Conservation (phyloP, 2,888 invertebrate genomes). For the Dione vanillae region DNA sequence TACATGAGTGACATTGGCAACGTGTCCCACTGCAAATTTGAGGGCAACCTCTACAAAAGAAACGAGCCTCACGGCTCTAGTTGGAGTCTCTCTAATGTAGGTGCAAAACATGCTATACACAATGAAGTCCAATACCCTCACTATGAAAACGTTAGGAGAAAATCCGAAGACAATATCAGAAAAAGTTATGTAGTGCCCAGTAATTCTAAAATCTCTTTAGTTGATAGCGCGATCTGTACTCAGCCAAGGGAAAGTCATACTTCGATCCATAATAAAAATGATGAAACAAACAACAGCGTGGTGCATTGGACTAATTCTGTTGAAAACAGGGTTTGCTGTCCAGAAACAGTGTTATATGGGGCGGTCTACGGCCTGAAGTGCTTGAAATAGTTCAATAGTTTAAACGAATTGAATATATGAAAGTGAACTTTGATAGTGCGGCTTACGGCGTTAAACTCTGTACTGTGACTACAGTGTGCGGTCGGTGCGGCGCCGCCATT, state of each 20-base stretch:
- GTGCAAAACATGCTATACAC: not conserved
- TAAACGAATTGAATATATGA: slow-evolving; percentile 15
- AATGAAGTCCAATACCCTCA: slow-evolving; percentile 7
- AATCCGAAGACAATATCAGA: slow-evolving; percentile 38
- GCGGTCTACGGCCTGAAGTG: slow-evolving; percentile 39
- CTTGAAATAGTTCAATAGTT: slow-evolving; percentile 29
- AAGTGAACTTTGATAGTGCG: slow-evolving; percentile 27
- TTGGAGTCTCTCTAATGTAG: slow-evolving; percentile 38
- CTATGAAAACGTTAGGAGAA: slow-evolving; percentile 30
- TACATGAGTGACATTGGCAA: slow-evolving; percentile 3
- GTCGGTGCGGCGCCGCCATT: slow-evolving; percentile 33
- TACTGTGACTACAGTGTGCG: slow-evolving; percentile 27
- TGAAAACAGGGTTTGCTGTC: slow-evolving; percentile 39
- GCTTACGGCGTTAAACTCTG: slow-evolving; percentile 18
- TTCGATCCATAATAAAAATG: not conserved
- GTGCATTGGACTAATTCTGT: slow-evolving; percentile 42
- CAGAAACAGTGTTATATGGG: slow-evolving; percentile 38
- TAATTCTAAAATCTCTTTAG: slow-evolving; percentile 11
- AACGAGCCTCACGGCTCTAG: slow-evolving; percentile 32
- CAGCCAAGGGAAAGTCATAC: slow-evolving; percentile 33
- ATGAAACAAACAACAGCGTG: slow-evolving; percentile 15
- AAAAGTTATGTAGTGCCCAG: slow-evolving; percentile 13
- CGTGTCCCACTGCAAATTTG: slow-evolving; percentile 20
- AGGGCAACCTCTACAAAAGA: slow-evolving; percentile 24
- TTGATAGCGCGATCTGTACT: slow-evolving; percentile 30